Evolutionary conservation across 1,140 invertebrate species (phyloP), one percentile per base, ranked within the genome.

Genomic region (Penaeus vannamei): DNA sequence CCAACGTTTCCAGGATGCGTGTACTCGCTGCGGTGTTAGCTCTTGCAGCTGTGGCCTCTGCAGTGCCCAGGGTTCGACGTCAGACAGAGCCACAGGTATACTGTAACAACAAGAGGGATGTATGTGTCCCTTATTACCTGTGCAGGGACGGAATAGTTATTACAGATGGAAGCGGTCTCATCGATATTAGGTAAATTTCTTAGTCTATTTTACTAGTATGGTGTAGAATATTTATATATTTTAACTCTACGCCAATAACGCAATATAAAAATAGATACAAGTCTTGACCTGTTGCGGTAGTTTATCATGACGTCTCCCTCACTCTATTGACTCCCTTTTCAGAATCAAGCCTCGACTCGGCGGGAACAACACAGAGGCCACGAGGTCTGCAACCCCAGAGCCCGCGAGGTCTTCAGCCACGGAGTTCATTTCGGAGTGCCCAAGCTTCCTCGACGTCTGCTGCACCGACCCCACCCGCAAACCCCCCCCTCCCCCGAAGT

Each of bases 341-440:
- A 84, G 83, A 36, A 66, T 66, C 42, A 60, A 46, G 26, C 72
- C 72, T 36, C 29, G 42, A 14, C 26, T 19, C 42, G 29, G 62
- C 59, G 85, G 85, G 32, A 94, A 95, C 80, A 95, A 2, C 42
- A 26, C 94, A 0, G 94, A 97, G 91, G 96, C 96, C 7, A 92
- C 94, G 26, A 95, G 95, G 53, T 93, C 97, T 36, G 96, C 97
- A 90, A 96, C 97, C 92, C 96, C 96, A 60, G 94, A 95, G 93
- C 36, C 96, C 7, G 92, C 94, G 26, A 95, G 95, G 53, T 93
- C 97, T 36, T 96, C 97, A 90, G 96, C 97, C 92, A 96, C 96
- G 60, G 94, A 95, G 93, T 94, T 69, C 22, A 82, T 87, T 42
- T 84, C 79, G 36, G 90, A 92, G 69, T 92, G 92, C 62, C 90